Evolutionary conservation across 2,113 vertebrate genomes (phyloP).

Genomic region (Otis tarda): DNA sequence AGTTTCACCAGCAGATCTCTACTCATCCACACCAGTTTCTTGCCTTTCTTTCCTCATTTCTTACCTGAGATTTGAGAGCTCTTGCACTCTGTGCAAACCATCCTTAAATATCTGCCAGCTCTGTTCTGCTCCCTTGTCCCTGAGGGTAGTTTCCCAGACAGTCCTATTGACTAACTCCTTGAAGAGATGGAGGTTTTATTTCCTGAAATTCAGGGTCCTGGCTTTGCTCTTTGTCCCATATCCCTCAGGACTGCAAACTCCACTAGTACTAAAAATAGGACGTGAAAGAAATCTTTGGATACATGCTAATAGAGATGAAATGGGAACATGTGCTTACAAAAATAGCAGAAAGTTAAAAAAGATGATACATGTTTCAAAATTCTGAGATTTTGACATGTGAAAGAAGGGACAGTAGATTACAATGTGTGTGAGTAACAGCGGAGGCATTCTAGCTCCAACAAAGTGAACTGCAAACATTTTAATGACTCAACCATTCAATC

Average conservation of each 20-base stretch:
- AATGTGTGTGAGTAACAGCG: background rate
- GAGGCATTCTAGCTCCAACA: background rate
- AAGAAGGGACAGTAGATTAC: background rate
- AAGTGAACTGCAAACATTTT: background rate
- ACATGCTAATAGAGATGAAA: background rate
- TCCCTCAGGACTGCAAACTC: background rate
- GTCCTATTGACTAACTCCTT: background rate
- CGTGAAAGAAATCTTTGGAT: background rate
- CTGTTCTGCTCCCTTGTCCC: rapidly evolving
- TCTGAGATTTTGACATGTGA: background rate
- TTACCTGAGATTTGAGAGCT: background rate
- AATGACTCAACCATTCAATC: background rate
- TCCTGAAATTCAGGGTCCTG: background rate
- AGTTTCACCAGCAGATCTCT: background rate
- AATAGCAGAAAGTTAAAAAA: background rate
- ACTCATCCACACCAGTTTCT: rapidly evolving
- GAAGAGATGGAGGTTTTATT: background rate
- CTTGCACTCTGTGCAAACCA: rapidly evolving
- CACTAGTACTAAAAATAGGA: background rate
- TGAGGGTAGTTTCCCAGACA: background rate
- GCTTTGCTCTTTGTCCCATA: background rate
- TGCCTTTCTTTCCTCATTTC: background rate
- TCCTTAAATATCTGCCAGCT: background rate
- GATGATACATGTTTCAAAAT: rapidly evolving
- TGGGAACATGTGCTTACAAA: background rate